A percentile compares a stretch with the other conserved stretches of the same genome.
Conservation (phyloP, 2,113 vertebrate genomes). For the Erythrolamprus reginae region DNA sequence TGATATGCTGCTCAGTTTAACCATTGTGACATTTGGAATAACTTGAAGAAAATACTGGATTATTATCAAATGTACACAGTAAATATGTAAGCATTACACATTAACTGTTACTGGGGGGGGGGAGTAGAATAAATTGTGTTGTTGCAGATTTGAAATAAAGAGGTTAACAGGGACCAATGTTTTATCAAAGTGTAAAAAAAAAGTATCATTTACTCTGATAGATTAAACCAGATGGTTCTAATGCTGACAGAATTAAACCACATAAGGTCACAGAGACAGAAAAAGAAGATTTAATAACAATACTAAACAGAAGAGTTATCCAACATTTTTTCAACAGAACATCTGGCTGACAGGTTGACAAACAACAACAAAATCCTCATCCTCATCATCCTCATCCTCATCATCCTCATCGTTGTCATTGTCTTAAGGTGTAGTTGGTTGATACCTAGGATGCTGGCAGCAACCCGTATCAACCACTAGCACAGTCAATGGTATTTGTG, state of each 20-base stretch:
- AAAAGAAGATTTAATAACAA: neutral
- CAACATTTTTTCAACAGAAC: neutral
- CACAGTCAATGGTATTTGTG: too few species aligned
- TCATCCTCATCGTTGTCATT: too few species aligned
- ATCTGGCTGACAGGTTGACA: neutral
- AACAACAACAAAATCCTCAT: too few species aligned
- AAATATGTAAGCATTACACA: constrained; percentile 11
- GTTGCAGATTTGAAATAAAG: neutral
- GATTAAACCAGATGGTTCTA: neutral
- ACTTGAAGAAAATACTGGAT: constrained; percentile 44
- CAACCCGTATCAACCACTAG: too few species aligned
- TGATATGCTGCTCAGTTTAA: constrained; percentile 61
- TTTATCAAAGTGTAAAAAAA: neutral
- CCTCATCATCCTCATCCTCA: too few species aligned
- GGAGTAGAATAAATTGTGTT: constrained; percentile 35
- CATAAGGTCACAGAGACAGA: neutral
- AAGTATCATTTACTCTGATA: neutral
- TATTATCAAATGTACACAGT: constrained; percentile 39
- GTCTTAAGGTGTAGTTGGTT: too few species aligned
- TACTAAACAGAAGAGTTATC: neutral
- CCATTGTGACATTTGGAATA: constrained; percentile 25
- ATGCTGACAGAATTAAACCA: neutral
- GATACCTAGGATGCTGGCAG: too few species aligned
- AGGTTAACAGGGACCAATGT: neutral
- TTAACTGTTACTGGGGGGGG: constrained; percentile 27